Base-by-base conservation (phyloP, 2,797 vertebrate species). In the Crypturellus tataupa region DNA sequence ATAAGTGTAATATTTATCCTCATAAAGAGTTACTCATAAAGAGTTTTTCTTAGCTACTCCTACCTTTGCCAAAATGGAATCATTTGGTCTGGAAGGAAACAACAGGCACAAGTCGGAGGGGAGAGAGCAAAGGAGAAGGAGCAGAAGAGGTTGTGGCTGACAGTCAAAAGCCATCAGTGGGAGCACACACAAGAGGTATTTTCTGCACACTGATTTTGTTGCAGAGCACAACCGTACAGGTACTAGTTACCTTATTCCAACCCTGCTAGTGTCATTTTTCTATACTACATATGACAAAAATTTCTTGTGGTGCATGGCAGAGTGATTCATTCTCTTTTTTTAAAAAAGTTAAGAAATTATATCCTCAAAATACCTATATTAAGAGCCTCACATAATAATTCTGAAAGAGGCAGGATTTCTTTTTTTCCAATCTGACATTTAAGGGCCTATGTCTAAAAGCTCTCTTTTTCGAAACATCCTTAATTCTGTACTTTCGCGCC, bases 361-460 rank as follows among this genome's bases (percentile, higher is more conserved):
- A 68, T 9, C 25, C 5, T 71, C 35, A 44, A 24, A 16, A 19
- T n/a, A 71, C 19, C 13, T 64, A 65, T 42, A 44, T 58, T 40
- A 65, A 89, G 64, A 84, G 16, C 23, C 20, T 75, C 46, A 37
- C 0, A 0, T 46, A 67, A 64, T 16, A 75, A 75, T 46, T 33
- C 17, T 64, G 23, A 29, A 69, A 72, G 68, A 82, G 23, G 44
- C 1, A 56, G 35, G 8, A 56, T 29, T 25, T 53, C 0, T 1
- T 40, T 71, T 70, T 78, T 75, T 42, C 29, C 21, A 14, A 12
- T 31, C 59, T 79, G 47, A 71, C 78, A 84, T 81, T 84, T 70
- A 73, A 65, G 2, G 12, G 76, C 21, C 8, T 18, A 46, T 6
- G 31, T 24, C 11, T 29, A 64, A 20, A 46, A 10, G 31, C 2